These are phyloP conservation scores for Montipora foliosa DNA, from an alignment of 64 coral and sea anemone species.

Conservation along the genomic window DNA sequence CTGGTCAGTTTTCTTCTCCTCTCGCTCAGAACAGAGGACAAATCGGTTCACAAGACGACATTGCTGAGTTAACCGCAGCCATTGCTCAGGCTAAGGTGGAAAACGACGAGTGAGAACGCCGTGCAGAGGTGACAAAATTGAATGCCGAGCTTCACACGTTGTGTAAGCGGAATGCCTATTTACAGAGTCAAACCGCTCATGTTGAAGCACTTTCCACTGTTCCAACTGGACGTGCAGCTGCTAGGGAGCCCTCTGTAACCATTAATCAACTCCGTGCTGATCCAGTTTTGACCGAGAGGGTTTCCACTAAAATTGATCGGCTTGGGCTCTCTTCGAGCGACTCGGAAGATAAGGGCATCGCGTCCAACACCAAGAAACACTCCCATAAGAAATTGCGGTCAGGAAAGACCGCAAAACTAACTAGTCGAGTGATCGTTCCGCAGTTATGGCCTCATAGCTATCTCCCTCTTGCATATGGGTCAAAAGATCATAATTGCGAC, in stretches of 20 bases:
- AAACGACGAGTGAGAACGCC: neutral
- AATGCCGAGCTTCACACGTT: neutral
- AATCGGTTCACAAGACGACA: neutral
- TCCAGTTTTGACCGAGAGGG: too few relatives aligned
- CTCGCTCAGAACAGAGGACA: neutral
- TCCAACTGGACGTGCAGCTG: neutral
- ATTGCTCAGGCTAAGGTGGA: neutral
- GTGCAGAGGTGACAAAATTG: neutral
- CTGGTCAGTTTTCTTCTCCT: neutral
- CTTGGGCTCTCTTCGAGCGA: too few relatives aligned
- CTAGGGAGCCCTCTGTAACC: too few relatives aligned
- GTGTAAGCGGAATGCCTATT: neutral
- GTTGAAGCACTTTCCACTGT: neutral
- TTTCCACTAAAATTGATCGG: too few relatives aligned
- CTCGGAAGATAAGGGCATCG: too few relatives aligned
- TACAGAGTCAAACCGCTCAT: neutral
- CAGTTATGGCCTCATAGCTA: slow-evolving; percentile 47
- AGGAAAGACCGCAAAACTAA: slow-evolving; percentile 26
- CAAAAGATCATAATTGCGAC: neutral
- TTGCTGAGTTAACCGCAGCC: neutral
- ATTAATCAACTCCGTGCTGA: too few relatives aligned
- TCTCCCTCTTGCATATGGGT: neutral
- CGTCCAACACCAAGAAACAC: too few relatives aligned
- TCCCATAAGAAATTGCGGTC: neutral
- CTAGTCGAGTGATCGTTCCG: neutral